Conservation (phyloP, 2,113 vertebrate genomes). For the Gallinago media region DNA sequence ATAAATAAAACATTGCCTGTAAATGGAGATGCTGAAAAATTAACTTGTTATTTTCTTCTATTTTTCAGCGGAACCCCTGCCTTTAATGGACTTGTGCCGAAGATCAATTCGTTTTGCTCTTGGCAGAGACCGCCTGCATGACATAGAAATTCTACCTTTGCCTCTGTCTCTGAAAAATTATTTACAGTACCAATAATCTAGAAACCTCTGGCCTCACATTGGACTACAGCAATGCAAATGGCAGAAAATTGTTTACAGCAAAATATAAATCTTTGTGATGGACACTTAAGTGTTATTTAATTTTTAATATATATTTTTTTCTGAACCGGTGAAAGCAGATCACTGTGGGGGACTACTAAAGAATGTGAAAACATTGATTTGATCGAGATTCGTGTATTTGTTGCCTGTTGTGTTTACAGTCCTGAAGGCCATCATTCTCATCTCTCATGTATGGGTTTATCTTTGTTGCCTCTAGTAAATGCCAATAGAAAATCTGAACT, state of each 20-base stretch:
- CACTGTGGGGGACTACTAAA: constrained; percentile 70
- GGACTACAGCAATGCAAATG: constrained; percentile 72
- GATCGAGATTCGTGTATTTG: constrained; percentile 28
- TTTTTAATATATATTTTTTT: constrained; percentile 76
- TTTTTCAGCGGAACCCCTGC: constrained; percentile 91
- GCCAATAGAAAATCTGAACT: constrained; percentile 16
- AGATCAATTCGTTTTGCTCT: constrained; percentile 92
- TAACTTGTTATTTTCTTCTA: background rate
- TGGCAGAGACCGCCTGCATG: constrained; percentile 90
- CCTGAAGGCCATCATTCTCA: constrained; percentile 53
- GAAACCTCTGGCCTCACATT: constrained; percentile 57
- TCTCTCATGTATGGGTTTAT: background rate
- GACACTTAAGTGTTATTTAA: constrained; percentile 80
- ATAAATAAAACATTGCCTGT: background rate
- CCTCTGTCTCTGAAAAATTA: constrained; percentile 97
- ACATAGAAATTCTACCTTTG: constrained; percentile 92
- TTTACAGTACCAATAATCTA: constrained; percentile 95
- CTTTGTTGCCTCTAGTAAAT: constrained; percentile 7
- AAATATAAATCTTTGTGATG: constrained; percentile 71
- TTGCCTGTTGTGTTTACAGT: constrained; percentile 71
- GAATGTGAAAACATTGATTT: constrained; percentile 68
- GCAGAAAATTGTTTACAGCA: constrained; percentile 81
- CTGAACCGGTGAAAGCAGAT: constrained; percentile 69
- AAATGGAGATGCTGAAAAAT: background rate
- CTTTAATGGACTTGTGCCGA: constrained; percentile 95